Percentiles rank a stretch among this genome's conserved stretches.
Evolutionary conservation across 2,113 vertebrate genomes (phyloP).

Genomic region (Calidris pugnax): DNA sequence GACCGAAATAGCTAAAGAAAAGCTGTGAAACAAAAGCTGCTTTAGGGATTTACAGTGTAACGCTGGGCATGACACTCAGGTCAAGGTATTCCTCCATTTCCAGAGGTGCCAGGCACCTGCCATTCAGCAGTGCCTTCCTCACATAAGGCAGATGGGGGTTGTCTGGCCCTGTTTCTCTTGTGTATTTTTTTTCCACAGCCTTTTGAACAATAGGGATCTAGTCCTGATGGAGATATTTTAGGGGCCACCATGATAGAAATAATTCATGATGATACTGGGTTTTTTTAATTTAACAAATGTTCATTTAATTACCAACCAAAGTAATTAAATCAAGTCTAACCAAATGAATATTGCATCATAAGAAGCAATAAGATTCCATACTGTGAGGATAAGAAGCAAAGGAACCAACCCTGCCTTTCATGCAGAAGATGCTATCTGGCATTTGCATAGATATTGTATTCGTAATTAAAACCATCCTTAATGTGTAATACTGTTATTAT

Average conservation of each 20-base stretch:
- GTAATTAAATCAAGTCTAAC: constrained; percentile 9
- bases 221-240: neutral
- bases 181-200: neutral
- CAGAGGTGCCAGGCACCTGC: neutral
- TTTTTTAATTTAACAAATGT: constrained; percentile 5
- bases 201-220: neutral
- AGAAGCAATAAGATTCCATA: constrained; percentile 5
- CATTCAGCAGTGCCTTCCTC: neutral
- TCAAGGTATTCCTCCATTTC: neutral
- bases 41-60: neutral
- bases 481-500: neutral
- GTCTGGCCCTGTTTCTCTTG: neutral
- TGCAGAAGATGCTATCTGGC: constrained; percentile 27
- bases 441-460: constrained; percentile 24
- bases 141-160: neutral
- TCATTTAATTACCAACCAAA: neutral
- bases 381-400: constrained; percentile 11
- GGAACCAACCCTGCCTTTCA: neutral
- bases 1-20: neutral
- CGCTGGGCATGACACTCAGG: neutral
- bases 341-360: constrained; percentile 34
- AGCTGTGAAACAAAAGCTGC: neutral
- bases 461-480: constrained; percentile 11
- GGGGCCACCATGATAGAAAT: neutral
- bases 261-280: neutral